Percentiles rank a stretch among this genome's conserved stretches.
These are phyloP conservation scores for Cynoglossus semilaevis DNA, from an alignment of 2,113 vertebrate species.

Conservation along the genomic window DNA sequence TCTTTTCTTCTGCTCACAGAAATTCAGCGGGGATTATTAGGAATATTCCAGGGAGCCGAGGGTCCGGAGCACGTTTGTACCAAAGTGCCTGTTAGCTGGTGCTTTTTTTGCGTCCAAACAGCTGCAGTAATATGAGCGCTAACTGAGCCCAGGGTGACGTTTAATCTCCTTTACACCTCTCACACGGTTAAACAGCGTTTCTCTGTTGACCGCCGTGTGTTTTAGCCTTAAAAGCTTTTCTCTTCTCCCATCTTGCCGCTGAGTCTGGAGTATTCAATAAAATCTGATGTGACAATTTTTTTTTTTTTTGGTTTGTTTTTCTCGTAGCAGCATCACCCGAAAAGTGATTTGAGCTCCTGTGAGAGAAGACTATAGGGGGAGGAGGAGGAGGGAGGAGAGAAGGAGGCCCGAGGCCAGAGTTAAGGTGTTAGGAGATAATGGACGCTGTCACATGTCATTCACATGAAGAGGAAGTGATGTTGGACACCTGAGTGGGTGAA, in stretches of 20 bases:
- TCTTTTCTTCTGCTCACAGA: constrained; percentile 17
- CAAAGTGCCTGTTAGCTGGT: constrained; percentile 31
- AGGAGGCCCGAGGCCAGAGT: constrained; percentile 29
- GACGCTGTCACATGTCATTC: constrained; percentile 57
- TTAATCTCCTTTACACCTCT: constrained; percentile 35
- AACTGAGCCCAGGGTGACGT: constrained; percentile 24
- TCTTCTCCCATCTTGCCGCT: constrained; percentile 48
- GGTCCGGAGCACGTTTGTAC: constrained; percentile 40
- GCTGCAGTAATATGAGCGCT: constrained; percentile 3
- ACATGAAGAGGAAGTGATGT: constrained; percentile 25
- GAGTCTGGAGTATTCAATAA: constrained; percentile 25
- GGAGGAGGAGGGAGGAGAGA: constrained; percentile 3
- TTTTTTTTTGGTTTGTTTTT: no score
- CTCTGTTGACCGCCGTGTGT: no score
- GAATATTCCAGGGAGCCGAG: constrained; percentile 47
- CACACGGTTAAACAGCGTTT: constrained; percentile 39
- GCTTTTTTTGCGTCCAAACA: constrained; percentile 23
- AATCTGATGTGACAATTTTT: no score
- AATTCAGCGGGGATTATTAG: constrained; percentile 5
- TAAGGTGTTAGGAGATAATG: constrained; percentile 36
- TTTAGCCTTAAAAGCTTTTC: constrained; percentile 3
- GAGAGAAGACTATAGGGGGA: constrained; percentile 16
- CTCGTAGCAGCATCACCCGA: constrained; percentile 29
- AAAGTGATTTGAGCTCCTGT: constrained; percentile 16
- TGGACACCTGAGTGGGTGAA: constrained; percentile 49